A percentile compares a stretch with the other conserved stretches of the same genome.
These are phyloP conservation scores for Polypedilum vanderplanki DNA, from an alignment of 1,140 invertebrate species.

Conservation along the genomic window DNA sequence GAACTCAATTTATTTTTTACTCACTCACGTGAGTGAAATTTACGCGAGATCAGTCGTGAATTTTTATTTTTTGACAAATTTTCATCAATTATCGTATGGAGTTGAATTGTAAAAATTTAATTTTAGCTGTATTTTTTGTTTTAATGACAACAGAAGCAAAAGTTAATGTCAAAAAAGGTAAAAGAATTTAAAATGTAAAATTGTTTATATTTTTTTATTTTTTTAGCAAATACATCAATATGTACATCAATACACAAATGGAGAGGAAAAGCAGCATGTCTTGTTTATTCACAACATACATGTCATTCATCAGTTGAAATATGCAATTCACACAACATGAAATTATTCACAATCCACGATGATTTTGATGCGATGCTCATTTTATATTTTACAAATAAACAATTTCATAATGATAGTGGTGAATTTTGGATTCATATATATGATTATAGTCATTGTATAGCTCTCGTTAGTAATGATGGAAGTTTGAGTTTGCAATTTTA, in stretches of 20 bases:
- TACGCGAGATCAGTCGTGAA: too few relatives aligned
- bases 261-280: not conserved
- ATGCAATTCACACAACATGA: not conserved
- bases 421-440: not conserved
- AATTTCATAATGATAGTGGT: not conserved
- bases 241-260: not conserved
- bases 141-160: too few relatives aligned
- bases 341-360: not conserved
- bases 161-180: too few relatives aligned
- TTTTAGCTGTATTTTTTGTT: too few relatives aligned
- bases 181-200: too few relatives aligned
- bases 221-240: not conserved
- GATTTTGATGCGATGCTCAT: conserved; percentile 4
- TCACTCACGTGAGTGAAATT: too few relatives aligned
- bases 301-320: not conserved
- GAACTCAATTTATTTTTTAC: too few relatives aligned
- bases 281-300: not conserved
- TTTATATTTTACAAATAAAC: not conserved
- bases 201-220: too few relatives aligned
- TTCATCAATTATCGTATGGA: too few relatives aligned
- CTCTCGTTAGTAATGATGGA: not conserved
- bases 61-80: too few relatives aligned
- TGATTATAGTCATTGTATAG: not conserved
- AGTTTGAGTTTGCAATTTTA: not conserved
- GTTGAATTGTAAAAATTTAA: too few relatives aligned